Evolutionary conservation across 2,888 invertebrate genomes (phyloP), one percentile per base, ranked within the genome.

Genomic region (Galerucella nymphaeae): DNA sequence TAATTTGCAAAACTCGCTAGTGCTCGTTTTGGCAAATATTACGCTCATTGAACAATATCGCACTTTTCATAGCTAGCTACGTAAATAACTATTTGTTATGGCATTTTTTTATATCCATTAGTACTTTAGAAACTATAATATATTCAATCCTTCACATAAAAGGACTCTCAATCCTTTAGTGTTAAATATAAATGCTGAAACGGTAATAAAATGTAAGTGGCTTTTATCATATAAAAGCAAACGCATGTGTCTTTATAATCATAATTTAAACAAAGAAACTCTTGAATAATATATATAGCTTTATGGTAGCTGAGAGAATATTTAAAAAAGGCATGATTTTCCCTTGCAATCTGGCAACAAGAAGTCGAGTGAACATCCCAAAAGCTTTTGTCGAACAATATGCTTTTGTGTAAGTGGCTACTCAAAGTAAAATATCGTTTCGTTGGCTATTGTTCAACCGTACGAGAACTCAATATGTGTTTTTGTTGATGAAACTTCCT

Each of bases 381-480:
- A 8, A 53, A 16, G 53, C 53, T 53, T 53, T 53, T 53, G 53
- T 53, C 53, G 53, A 53, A 53, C 53, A 53, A 53, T 53, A 53
- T 53, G 53, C 53, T 53, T 53, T 53, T 16, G 18, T 18, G 16
- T 53, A 53, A 53, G 53, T 53, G 53, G 53, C 53, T 53, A 53
- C 53, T 53, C 53, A 53, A 53, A 53, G 53, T 53, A 11, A 53
- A 53, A 53, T 53, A 53, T 53, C 53, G 53, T 53, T 53, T 8
- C 53, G 53, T 18, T 53, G 18, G 14, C 50, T 50, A 50, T 50
- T 50, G n/a, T 50, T 50, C 16, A 14, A 48, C 48, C n/a, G 13
- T 48, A 5, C 5, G n/a, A n/a, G 18, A 10, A 16, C 16, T 53
- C 9, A 16, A 16, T 53, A 18, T 18, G 53, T 53, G 53, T 48